A percentile compares a stretch with the other conserved stretches of the same genome.
phyloP scores from a whole-genome alignment of 2,888 invertebrate species.

The Ectropis crepuscularia region DNA sequence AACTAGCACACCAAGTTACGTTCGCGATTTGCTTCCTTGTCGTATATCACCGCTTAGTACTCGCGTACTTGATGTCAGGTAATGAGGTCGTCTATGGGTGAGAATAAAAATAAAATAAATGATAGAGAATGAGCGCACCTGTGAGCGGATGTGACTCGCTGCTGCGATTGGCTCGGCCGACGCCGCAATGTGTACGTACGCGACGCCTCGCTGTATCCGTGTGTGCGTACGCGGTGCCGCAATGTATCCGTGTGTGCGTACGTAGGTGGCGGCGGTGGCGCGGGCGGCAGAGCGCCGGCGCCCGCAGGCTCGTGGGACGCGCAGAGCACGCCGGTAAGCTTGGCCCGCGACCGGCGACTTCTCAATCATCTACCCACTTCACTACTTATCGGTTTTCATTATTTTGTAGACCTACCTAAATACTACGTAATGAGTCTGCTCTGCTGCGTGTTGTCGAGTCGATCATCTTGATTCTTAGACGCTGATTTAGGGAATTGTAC shows the following conservation, averaged over 20 bases:
- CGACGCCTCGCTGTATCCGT: slow-evolving; percentile 29
- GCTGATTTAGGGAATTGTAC: slow-evolving; percentile 77
- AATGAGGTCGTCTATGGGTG: background rate
- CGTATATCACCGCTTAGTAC: background rate
- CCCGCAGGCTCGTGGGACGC: slow-evolving; percentile 75
- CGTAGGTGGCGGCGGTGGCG: slow-evolving; percentile 81
- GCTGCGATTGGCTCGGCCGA: background rate
- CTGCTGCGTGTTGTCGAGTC: slow-evolving; percentile 82
- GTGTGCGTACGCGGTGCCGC: slow-evolving; percentile 29
- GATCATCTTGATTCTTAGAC: slow-evolving; percentile 75
- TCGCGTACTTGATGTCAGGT: background rate
- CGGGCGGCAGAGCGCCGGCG: slow-evolving; percentile 73
- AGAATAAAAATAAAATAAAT: slow-evolving; percentile 11
- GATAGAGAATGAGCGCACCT: background rate
- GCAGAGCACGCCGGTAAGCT: slow-evolving; percentile 80
- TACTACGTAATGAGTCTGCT: slow-evolving; percentile 80
- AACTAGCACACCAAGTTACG: background rate
- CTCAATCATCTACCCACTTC: slow-evolving; percentile 71
- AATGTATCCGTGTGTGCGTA: slow-evolving; percentile 77
- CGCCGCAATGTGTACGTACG: background rate
- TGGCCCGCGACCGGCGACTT: slow-evolving; percentile 68
- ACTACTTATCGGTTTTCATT: slow-evolving; percentile 78
- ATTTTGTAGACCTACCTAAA: slow-evolving; percentile 76
- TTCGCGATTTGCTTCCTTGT: slow-evolving; percentile 9
- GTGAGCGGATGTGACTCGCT: background rate